Percentiles rank a stretch among this genome's conserved stretches.
Conservation (phyloP, 1,140 invertebrate genomes). For the Drosophila orena region DNA sequence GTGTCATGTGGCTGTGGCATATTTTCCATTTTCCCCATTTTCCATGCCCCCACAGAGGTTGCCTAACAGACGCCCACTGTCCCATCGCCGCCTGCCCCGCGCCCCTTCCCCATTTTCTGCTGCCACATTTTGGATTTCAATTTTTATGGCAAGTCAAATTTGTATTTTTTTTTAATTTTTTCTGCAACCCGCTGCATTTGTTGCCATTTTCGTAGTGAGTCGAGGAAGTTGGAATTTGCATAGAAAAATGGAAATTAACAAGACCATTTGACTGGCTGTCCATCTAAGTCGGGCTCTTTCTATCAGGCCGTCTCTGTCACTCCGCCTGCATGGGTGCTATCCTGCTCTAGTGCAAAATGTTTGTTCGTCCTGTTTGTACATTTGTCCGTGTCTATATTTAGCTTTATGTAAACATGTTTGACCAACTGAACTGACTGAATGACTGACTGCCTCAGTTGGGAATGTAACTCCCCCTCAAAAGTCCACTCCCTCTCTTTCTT, state of each 20-base stretch:
- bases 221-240: constrained; percentile 83
- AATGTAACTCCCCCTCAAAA: constrained; percentile 6
- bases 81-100: neutral
- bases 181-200: constrained; percentile 43
- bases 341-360: constrained; percentile 26
- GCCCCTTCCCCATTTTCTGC: constrained; percentile 4
- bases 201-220: constrained; percentile 64
- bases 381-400: constrained; percentile 73
- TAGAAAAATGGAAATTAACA: constrained; percentile 84
- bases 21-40: constrained; percentile 55
- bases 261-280: constrained; percentile 80
- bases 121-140: constrained; percentile 72
- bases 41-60: constrained; percentile 64
- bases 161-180: constrained; percentile 24
- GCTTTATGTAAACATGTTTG: constrained; percentile 74
- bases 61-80: constrained; percentile 78
- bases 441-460: constrained; percentile 78
- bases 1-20: constrained; percentile 71
- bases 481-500: neutral
- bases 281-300: constrained; percentile 29
- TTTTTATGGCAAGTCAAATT: constrained; percentile 83
- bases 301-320: constrained; percentile 5
- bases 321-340: neutral
- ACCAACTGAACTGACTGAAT: constrained; percentile 82
- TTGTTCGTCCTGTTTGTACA: constrained; percentile 59